Evolutionary conservation across 2,888 invertebrate species (phyloP), one percentile per base, ranked within the genome.

Genomic region (Rhingia rostrata): DNA sequence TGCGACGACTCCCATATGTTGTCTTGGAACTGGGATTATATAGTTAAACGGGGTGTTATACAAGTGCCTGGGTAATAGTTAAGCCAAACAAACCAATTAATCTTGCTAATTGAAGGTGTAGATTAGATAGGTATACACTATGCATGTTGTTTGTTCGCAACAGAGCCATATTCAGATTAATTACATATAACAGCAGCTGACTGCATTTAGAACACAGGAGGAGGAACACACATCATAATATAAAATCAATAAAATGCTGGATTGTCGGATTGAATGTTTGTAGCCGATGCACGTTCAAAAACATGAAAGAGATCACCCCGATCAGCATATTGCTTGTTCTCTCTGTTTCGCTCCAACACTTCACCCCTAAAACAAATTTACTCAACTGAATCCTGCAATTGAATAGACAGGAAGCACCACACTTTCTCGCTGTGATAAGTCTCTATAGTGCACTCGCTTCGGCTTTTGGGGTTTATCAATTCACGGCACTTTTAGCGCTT

Each of bases 211-310:
- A 14, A 7, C 14, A 43, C 45, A 60, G n/a, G 12, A 49, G n/a
- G 12, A 49, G 39, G 4, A 10, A 4, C 10, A 45, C 60, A 35
- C 51, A 72, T 37, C 47, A 78, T 63, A 56, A 51, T 35, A 83
- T 22, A 39, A 83, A 83, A 83, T 83, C 83, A 83, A 83, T 83
- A 84, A 80, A 70, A 66, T 22, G 77, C 70, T 49, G 69, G 73
- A 63, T 77, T 22, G 77, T 66, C 45, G 69, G 73, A 63, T 77
- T 81, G 22, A 6, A 14, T 73, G 53, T 69, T 60, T 58, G 56
- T 63, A 54, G 64, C 41, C 32, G 61, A 69, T 85, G 70, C 85
- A 75, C 74, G 74, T 70, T 53, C 12, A 10, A 41, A 22, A 22
- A 22, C 22, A 41, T 10, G 56, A 67, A 60, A 47, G 49, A 22